Evolutionary conservation across 2,797 vertebrate species (phyloP).

Genomic region (Luscinia luscinia): DNA sequence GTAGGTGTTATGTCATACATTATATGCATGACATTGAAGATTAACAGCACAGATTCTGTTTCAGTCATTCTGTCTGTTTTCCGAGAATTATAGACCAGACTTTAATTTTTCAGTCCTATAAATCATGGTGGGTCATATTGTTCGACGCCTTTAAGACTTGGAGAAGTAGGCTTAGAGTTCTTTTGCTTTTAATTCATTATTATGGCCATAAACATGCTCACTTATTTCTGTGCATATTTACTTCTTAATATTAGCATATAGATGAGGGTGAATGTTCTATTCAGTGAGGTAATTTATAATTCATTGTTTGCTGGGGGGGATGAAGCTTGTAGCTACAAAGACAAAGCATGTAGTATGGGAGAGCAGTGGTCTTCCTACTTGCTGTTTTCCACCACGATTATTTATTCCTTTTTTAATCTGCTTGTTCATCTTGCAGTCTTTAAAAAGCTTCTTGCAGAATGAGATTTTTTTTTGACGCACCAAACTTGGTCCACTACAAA

Average conservation of each 20-base stretch:
- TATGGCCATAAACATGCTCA: neutral
- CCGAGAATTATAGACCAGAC: neutral
- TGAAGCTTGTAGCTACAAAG: neutral
- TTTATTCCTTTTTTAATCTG: neutral
- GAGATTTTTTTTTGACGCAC: neutral
- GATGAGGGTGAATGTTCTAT: neutral
- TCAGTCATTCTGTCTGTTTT: neutral
- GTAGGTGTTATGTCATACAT: neutral
- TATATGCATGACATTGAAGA: neutral
- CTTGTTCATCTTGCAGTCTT: neutral
- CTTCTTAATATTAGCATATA: neutral
- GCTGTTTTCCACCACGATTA: neutral
- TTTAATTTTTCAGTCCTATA: neutral
- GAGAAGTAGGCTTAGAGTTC: neutral
- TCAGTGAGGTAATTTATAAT: neutral
- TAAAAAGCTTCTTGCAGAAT: neutral
- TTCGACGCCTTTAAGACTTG: neutral
- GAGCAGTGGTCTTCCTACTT: neutral
- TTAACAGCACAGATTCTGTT: neutral
- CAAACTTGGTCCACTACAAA: neutral
- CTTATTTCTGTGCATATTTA: neutral
- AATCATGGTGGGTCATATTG: neutral
- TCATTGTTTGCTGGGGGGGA: neutral
- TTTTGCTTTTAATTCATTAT: neutral
- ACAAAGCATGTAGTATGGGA: neutral